These are phyloP conservation scores for Herpetotheres cachinnans DNA, from an alignment of 2,113 vertebrate species.

Conservation along the genomic window DNA sequence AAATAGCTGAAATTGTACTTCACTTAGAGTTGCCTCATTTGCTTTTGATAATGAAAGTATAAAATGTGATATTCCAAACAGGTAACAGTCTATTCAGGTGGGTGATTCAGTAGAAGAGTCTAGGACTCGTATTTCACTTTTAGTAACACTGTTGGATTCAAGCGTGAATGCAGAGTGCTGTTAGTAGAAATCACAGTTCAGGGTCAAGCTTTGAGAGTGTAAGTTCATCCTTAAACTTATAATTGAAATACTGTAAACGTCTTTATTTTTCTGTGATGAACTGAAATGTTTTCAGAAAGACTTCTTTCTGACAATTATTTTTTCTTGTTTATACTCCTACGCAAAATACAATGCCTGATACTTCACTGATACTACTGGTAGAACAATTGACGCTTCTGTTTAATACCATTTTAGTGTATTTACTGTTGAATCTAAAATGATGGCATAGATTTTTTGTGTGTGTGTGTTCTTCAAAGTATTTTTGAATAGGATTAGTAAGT, in stretches of 20 bases:
- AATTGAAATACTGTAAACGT: background rate
- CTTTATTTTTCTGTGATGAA: background rate
- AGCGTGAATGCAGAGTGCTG: background rate
- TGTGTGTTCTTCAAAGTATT: background rate
- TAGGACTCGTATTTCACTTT: background rate
- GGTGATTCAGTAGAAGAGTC: background rate
- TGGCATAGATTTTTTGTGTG: background rate
- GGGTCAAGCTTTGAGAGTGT: background rate
- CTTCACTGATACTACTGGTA: background rate
- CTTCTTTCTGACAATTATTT: background rate
- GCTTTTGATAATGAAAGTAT: background rate
- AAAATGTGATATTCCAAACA: background rate
- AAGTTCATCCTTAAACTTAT: background rate
- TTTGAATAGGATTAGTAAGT: background rate
- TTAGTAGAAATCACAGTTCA: background rate
- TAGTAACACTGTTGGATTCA: background rate
- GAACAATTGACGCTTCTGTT: background rate
- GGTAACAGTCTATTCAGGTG: background rate
- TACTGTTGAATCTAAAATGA: background rate
- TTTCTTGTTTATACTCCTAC: background rate
- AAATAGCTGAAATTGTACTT: constrained; percentile 16
- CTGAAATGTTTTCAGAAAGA: background rate
- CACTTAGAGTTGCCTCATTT: background rate
- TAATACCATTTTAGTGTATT: background rate
- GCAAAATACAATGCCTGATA: background rate